Conservation (phyloP, 2,888 invertebrate species). For the Lottia gigantea region DNA sequence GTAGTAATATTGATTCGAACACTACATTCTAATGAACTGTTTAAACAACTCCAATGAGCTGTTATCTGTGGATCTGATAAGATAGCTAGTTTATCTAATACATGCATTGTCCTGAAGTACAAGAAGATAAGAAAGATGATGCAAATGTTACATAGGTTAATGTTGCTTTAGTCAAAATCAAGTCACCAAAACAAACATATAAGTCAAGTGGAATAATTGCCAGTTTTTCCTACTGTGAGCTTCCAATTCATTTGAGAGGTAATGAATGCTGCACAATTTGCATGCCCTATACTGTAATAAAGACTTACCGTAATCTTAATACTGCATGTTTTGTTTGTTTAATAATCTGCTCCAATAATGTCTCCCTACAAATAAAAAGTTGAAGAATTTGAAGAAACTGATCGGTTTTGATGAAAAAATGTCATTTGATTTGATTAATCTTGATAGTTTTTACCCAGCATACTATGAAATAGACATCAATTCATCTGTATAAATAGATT, state of each 20-base stretch:
- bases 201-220: neutral
- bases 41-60: constrained; percentile 95
- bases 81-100: constrained; percentile 90
- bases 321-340: constrained; percentile 96
- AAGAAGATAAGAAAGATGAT: neutral
- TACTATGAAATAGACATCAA: neutral
- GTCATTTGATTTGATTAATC: no score
- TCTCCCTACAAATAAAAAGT: constrained; percentile 74
- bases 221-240: no score
- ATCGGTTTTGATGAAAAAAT: no score
- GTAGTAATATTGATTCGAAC: constrained; percentile 89
- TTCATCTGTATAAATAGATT: neutral
- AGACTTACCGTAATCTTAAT: constrained; percentile 78
- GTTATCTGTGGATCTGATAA: constrained; percentile 94
- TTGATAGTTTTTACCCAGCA: no score
- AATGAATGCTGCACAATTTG: no score
- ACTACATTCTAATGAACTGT: constrained; percentile 93
- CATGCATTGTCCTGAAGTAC: constrained; percentile 80
- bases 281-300: neutral
- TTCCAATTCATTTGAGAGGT: no score
- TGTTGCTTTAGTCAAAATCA: no score
- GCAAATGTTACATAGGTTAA: no score
- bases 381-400: no score
- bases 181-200: neutral
- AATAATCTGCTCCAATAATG: constrained; percentile 94